A percentile compares a stretch with the other conserved stretches of the same genome.
Conservation (phyloP, 2,113 vertebrate species). For the Triplophysa tibetana region DNA sequence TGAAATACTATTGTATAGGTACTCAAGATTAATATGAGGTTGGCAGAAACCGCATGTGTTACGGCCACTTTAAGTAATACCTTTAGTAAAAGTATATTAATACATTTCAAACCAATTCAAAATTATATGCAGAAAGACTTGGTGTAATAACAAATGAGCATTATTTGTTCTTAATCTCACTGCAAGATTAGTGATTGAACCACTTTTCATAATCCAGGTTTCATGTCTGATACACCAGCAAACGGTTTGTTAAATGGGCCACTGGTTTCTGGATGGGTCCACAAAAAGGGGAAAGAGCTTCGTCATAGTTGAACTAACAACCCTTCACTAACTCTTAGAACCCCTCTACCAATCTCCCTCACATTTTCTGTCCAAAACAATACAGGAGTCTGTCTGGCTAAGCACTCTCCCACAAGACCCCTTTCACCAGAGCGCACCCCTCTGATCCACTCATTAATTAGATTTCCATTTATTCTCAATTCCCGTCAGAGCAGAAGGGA, state of each 20-base stretch:
- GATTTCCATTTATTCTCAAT: constrained; percentile 64
- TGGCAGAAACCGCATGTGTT: too few species aligned
- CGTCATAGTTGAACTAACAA: constrained; percentile 51
- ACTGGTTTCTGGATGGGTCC: constrained; percentile 44
- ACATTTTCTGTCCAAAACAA: constrained; percentile 58
- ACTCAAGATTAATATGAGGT: too few species aligned
- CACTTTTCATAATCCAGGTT: constrained; percentile 31
- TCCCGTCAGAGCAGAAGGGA: constrained; percentile 55
- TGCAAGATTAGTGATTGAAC: constrained; percentile 26
- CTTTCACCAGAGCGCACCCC: constrained; percentile 58
- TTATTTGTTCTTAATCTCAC: constrained; percentile 12
- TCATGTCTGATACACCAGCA: constrained; percentile 29
- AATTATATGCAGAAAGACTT: constrained; percentile 23
- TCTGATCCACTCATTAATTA: constrained; percentile 72
- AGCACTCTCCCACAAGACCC: constrained; percentile 63
- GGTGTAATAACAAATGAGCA: not conserved
- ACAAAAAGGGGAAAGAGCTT: constrained; percentile 30
- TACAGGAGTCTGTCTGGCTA: constrained; percentile 58
- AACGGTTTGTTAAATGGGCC: constrained; percentile 52
- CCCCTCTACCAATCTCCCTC: constrained; percentile 49
- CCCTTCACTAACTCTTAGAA: constrained; percentile 49
- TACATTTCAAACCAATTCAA: not conserved
- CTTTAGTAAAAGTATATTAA: too few species aligned
- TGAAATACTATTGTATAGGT: too few species aligned
- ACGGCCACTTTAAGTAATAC: too few species aligned